phyloP scores from a whole-genome alignment of 1,140 invertebrate species.

The Euschistus heros region DNA sequence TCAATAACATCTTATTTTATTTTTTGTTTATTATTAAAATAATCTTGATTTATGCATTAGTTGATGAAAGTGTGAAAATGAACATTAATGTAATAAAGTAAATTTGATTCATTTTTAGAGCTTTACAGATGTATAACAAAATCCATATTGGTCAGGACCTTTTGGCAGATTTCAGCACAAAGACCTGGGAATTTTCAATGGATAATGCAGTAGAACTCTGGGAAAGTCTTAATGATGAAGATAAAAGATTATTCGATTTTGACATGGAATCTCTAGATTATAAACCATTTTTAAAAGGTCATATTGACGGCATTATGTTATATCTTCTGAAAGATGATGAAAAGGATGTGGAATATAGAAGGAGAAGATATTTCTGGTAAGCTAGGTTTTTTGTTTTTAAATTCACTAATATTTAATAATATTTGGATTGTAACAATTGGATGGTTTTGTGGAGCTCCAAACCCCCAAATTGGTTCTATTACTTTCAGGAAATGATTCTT shows the following conservation, averaged over 20 bases:
- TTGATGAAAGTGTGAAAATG: no score
- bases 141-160: conserved; percentile 57
- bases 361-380: conserved; percentile 31
- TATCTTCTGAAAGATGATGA: conserved; percentile 51
- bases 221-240: conserved; percentile 45
- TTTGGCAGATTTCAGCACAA: conserved; percentile 58
- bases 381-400: not conserved
- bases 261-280: conserved; percentile 52
- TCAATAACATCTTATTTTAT: no score
- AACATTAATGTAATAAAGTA: no score
- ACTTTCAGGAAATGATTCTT: no score
- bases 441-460: no score
- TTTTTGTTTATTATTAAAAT: no score
- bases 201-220: conserved; percentile 51
- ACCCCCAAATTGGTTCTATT: no score
- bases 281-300: conserved; percentile 45
- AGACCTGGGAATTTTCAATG: conserved; percentile 59
- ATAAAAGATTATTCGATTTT: conserved; percentile 55
- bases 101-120: conserved; percentile 37
- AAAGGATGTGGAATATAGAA: conserved; percentile 41
- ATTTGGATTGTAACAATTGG: no score
- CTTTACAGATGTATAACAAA: conserved; percentile 60
- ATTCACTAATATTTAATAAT: no score
- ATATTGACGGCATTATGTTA: conserved; percentile 45
- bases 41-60: no score